Conservation (phyloP, 2,797 vertebrate species). For the Girardinus metallicus region DNA sequence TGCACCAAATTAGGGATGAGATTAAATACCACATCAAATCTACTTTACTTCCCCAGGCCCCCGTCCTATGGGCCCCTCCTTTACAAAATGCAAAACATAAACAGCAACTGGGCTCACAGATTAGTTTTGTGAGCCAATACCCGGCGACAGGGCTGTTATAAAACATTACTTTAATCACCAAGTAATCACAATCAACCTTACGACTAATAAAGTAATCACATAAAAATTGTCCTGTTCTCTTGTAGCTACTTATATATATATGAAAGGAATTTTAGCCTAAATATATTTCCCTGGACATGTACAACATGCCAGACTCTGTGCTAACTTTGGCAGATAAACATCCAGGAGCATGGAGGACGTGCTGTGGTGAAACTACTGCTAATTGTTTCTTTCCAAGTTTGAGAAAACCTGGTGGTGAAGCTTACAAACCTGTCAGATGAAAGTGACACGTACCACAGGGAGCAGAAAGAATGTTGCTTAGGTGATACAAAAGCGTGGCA, state of each 20-base stretch:
- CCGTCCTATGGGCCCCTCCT: constrained; percentile 27
- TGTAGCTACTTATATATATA: too few relatives aligned
- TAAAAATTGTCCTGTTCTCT: too few relatives aligned
- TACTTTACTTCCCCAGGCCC: constrained; percentile 55
- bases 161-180: too few relatives aligned
- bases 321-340: too few relatives aligned
- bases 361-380: background rate
- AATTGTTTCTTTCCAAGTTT: background rate
- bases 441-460: background rate
- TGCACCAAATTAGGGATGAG: constrained; percentile 48
- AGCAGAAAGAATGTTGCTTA: background rate
- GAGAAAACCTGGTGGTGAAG: background rate
- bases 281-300: too few relatives aligned
- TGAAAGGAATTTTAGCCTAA: too few relatives aligned
- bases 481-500: background rate
- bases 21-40: constrained; percentile 66
- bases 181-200: too few relatives aligned
- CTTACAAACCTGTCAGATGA: background rate
- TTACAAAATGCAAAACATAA: constrained; percentile 47
- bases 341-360: too few relatives aligned
- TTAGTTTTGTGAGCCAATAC: constrained; percentile 19
- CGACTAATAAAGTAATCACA: too few relatives aligned
- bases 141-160: too few relatives aligned
- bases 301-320: too few relatives aligned
- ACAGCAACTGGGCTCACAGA: constrained; percentile 60